Base-by-base conservation (phyloP, 2,888 invertebrate genomes). In the Aplocera efformata region DNA sequence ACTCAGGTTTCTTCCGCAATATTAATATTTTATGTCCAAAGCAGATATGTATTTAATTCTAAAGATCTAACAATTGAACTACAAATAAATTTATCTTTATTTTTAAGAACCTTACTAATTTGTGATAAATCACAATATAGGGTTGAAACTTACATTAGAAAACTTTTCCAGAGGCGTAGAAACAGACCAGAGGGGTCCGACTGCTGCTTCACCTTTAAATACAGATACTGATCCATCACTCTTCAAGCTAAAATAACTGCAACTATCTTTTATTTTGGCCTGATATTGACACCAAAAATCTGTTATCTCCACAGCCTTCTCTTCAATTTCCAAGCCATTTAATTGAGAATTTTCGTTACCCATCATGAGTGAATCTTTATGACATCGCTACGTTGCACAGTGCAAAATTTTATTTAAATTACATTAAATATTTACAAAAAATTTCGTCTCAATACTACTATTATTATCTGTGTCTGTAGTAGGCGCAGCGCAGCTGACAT, bases 221-320 rank as follows among this genome's bases (percentile, higher is more conserved):
- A 95, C 91, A 7, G 95, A 94, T 6, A 95, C 85, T 27, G 89
- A 90, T 34, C 91, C 91, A 56, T 90, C 88, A 63, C 90, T 84
- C 56, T 85, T 88, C 28, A 88, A 61, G 50, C 88, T 83, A 52
- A 89, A 88, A 67, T 88, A 84, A 50, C 80, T 74, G 49, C 90
- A 91, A 44, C 89, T 84, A 53, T 90, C 90, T 33, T 82, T 86
- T 36, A 93, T 85, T 38, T 77, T 90, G 1, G 93, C 93, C 69
- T 78, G 90, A 84, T 90, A 93, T 60, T 90, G 94, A 25, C 90
- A 89, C 94, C 94, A 95, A 72, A 93, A 94, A 71, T 95, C 94
- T 21, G 94, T 93, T 17, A 92, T 90, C 73, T 95, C 94, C 2
- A 93, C 88, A 6, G 94, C 91, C 66, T 93, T 94, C 66, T 94